Evolutionary conservation across 1,140 invertebrate species (phyloP).

Genomic region (Trichomalopsis sarcophagae): DNA sequence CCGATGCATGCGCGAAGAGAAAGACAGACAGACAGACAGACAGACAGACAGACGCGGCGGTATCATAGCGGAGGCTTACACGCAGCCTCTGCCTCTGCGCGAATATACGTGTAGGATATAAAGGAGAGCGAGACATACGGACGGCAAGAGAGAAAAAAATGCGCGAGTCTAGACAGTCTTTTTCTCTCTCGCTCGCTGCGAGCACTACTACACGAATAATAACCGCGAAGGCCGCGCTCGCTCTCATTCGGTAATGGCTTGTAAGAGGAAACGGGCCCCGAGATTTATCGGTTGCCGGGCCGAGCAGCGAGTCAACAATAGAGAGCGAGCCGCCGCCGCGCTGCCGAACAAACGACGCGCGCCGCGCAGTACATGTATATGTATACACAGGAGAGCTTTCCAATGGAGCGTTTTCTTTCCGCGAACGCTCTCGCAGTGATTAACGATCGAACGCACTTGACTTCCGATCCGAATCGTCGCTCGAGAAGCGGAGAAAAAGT

Average conservation of each 20-base stretch:
- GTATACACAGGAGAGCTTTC: conserved; percentile 59
- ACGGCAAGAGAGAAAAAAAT: conserved; percentile 36
- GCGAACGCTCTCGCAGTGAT: conserved; percentile 64
- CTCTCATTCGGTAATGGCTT: conserved; percentile 71
- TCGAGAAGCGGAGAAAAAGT: not conserved
- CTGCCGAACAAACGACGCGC: conserved; percentile 56
- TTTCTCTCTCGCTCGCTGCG: no score
- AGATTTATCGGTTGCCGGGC: conserved; percentile 70
- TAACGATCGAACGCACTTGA: conserved; percentile 74
- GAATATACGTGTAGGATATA: not conserved
- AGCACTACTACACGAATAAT: not conserved
- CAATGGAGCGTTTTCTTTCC: conserved; percentile 66
- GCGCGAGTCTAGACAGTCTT: conserved; percentile 35
- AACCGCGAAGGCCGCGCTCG: conserved; percentile 38
- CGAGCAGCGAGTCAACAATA: conserved; percentile 68
- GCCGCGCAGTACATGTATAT: not conserved
- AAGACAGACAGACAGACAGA: not conserved
- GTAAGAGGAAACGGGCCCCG: conserved; percentile 69
- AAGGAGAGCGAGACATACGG: not conserved
- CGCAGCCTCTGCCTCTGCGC: not conserved
- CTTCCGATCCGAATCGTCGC: conserved; percentile 68
- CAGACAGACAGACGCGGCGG: not conserved
- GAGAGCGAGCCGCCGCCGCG: conserved; percentile 56
- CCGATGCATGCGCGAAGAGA: not conserved
- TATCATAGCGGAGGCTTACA: not conserved